Evolutionary conservation across 2,888 invertebrate species (phyloP).

Genomic region (Bembecia ichneumoniformis): DNA sequence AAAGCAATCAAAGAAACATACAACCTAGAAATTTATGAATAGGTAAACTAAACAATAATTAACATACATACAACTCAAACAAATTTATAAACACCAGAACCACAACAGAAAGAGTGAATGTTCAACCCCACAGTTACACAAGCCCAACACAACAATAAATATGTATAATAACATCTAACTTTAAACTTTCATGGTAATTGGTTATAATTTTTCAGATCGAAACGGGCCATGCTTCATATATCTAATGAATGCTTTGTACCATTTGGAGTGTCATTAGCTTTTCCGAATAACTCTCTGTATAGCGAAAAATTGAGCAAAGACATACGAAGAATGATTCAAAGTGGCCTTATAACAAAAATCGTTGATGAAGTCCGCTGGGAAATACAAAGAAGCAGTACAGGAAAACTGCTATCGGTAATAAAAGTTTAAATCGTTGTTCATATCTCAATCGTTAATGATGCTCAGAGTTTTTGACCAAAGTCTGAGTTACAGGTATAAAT

Average conservation of each 20-base stretch:
- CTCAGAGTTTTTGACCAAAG: neutral
- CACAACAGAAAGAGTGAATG: too few relatives aligned
- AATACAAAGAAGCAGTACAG: conserved; percentile 75
- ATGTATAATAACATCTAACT: neutral
- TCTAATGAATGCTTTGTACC: conserved; percentile 82
- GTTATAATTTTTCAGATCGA: conserved; percentile 39
- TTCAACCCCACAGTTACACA: too few relatives aligned
- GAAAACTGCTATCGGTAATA: conserved; percentile 75
- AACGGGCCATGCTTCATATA: conserved; percentile 78
- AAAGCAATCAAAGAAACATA: too few relatives aligned
- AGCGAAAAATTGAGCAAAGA: conserved; percentile 74
- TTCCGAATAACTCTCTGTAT: conserved; percentile 77
- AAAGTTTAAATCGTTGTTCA: neutral
- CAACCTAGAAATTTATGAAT: too few relatives aligned
- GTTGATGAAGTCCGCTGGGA: conserved; percentile 80
- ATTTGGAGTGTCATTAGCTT: conserved; percentile 77
- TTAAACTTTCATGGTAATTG: neutral
- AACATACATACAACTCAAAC: too few relatives aligned
- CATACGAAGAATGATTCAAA: conserved; percentile 75
- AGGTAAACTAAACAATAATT: too few relatives aligned
- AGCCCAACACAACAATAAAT: too few relatives aligned
- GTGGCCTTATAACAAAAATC: conserved; percentile 78
- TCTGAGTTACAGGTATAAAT: too few relatives aligned
- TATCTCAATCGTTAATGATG: too few relatives aligned
- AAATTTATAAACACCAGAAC: too few relatives aligned